Base-by-base conservation (phyloP, 2,888 invertebrate genomes). In the Globia sparganii region DNA sequence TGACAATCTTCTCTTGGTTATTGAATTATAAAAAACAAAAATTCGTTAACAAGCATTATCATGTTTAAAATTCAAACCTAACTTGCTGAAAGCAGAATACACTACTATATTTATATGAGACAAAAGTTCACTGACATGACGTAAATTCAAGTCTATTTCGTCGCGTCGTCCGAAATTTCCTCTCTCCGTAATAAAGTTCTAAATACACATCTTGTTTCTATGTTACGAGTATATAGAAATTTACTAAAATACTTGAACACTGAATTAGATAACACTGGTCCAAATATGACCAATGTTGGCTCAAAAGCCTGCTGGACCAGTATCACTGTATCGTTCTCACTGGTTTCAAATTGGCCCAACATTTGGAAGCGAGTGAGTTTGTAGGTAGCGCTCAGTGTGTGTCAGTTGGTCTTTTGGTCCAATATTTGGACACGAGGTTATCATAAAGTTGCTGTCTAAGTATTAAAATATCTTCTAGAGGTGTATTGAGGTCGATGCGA, bases 401-500 rank as follows among this genome's bases (percentile, higher is more conserved):
- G 4, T 25, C 25, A 37, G 3, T 71, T 31, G 25, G 25, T 53
- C 11, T 2, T 53, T 4, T 40, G 53, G 11, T 72, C n/a, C 67
- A 77, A 61, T 43, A 18, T 69, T 18, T n/a, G 53, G 21, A 5
- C 9, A 28, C 4, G 5, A 34, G 1, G 72, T 28, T 49, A 78
- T 64, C 59, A 56, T n/a, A 61, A 18, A 46, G 18, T 61, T 70
- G 59, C 58, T 21, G 49, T 72, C 40, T 62, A 28, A 49, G 70
- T 62, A 73, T 78, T 67, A 75, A 75, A 86, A 71, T 77, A 85
- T 74, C 65, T 70, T 34, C 43, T 77, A 4, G 43, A 21, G 34
- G 25, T 68, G 37, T 81, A 84, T 86, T 73, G 65, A 69, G 82
- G 78, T 79, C 80, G 77, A 67, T 72, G 18, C 61, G 46, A 88